These are phyloP conservation scores for Thyatira batis DNA, from an alignment of 2,888 invertebrate genomes.

Conservation along the genomic window DNA sequence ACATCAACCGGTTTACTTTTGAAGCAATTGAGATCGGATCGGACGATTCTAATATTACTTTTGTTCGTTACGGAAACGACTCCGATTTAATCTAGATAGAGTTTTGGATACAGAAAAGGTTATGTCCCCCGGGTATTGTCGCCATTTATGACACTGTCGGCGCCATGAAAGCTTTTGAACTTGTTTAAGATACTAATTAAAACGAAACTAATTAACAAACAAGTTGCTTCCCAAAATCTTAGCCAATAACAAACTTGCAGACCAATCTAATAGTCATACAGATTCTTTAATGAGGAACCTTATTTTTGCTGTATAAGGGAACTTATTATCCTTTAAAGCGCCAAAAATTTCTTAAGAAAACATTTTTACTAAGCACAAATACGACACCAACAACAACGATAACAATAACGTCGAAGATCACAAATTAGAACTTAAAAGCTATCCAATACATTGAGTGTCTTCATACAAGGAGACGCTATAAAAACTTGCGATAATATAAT, in stretches of 20 bases:
- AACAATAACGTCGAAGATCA: not conserved
- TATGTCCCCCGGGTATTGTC: not conserved
- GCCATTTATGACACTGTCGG: not conserved
- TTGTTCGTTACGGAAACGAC: not conserved
- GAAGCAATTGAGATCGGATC: constrained; percentile 1
- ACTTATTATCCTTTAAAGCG: not conserved
- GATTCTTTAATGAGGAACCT: not conserved
- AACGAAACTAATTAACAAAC: not conserved
- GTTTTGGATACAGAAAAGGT: not conserved
- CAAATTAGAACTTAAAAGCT: not conserved
- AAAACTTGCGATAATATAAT: not conserved
- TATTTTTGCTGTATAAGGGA: not conserved
- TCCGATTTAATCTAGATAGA: constrained; percentile 2
- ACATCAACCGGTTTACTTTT: constrained; percentile 1
- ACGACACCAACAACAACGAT: too few relatives aligned
- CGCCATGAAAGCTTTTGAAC: not conserved
- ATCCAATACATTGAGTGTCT: not conserved
- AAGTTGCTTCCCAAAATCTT: not conserved
- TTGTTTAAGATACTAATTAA: not conserved
- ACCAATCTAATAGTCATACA: too few relatives aligned
- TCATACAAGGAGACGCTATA: not conserved
- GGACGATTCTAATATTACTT: constrained; percentile 1
- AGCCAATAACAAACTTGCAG: not conserved
- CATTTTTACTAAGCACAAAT: too few relatives aligned
- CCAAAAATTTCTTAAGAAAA: too few relatives aligned